Evolutionary conservation across 2,113 vertebrate genomes (phyloP), one percentile per base, ranked within the genome.

Genomic region (Myotis lucifugus): DNA sequence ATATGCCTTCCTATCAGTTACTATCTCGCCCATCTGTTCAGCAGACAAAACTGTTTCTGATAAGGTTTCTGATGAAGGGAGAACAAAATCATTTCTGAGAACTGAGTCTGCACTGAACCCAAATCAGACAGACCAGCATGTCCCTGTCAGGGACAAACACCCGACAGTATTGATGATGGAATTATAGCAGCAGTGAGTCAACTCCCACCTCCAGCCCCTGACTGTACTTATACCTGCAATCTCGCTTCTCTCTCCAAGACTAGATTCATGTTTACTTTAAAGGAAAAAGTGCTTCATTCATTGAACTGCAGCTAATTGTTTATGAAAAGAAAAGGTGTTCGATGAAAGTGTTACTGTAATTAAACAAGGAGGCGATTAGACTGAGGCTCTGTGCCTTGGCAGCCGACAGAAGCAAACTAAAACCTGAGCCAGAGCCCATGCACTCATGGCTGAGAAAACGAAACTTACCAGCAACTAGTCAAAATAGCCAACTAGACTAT

Each of bases 1-100:
- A 95, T 96, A 97, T 97, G 97, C n/a, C 61, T 93, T 89, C 56
- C 52, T 96, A 88, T 91, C 84, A 95, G 95, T 89, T 95, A 74
- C 14, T 56, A 11, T 91, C n/a, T 90, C 25, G 85, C 67, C 95
- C 95, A 97, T 96, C 95, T 97, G 95, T 95, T 93, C n/a, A 74
- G 42, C 48, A 91, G 69, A 54, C 17, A 90, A 72, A 21, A 29
- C 48, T 88, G 14, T 48, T 32, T 32, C 73, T 50, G 73, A 76
- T 50, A 9, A 48, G 50, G 46, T 56, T 92, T 88, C 42, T 83
- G 77, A 59, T 74, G n/a, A 95, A 84, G 42, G 78, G 72, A 95
- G 82, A 95, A 46, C 10, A 84, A 92, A 96, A 52, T 90, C 8
- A 72, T 87, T 94, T 82, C 87, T 88, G 52, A 85, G 70, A 18